phyloP scores from a whole-genome alignment of 2,797 vertebrate genomes.

The Austrolebias charrua region DNA sequence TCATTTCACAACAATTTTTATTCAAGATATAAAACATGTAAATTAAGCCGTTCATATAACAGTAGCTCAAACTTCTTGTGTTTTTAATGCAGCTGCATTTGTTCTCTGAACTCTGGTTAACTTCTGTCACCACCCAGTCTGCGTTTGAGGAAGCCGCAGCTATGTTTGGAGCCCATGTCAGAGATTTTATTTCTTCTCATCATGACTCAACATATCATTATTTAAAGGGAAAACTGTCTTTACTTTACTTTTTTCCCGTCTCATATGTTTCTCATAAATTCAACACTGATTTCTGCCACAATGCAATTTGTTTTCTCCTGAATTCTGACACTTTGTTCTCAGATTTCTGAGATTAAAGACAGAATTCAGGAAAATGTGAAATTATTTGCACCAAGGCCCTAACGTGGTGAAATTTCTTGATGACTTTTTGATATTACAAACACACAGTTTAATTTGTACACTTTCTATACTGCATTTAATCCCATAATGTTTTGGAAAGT shows the following conservation, averaged over 20 bases:
- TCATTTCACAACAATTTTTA: no score
- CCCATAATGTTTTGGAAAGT: no score
- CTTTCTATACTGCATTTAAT: background rate
- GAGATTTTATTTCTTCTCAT: constrained; percentile 29
- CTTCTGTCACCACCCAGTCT: constrained; percentile 7
- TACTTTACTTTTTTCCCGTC: constrained; percentile 1
- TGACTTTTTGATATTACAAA: background rate
- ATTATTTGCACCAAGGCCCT: background rate
- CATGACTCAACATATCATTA: background rate
- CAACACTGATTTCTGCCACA: no score
- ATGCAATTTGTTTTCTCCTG: no score
- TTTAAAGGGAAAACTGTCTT: no score
- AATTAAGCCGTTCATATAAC: background rate
- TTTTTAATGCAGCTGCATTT: constrained; percentile 3
- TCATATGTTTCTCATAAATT: no score
- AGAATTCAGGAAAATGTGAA: constrained; percentile 3
- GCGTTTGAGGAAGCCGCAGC: constrained; percentile 30
- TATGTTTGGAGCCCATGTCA: constrained; percentile 44
- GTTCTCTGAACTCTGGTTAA: constrained; percentile 15
- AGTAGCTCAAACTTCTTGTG: background rate
- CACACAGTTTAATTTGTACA: background rate
- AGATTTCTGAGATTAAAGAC: no score
- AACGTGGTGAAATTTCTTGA: background rate
- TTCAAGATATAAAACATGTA: no score
- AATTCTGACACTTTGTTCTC: no score